Percentiles rank a stretch among this genome's conserved stretches.
phyloP scores from a whole-genome alignment of 2,888 invertebrate species.

The Dynastes maya region DNA sequence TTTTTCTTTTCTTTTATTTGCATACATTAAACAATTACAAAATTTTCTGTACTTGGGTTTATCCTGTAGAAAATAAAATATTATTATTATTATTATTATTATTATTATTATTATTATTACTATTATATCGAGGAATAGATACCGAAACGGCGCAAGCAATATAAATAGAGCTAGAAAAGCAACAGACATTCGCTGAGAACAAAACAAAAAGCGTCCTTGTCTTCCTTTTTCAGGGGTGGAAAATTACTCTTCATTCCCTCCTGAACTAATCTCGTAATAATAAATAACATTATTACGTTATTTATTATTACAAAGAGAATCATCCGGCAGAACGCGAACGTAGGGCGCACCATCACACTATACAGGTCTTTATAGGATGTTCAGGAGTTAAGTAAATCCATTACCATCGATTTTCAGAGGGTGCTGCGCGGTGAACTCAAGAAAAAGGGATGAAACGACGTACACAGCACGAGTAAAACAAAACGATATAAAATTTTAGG shows the following conservation, averaged over 20 bases:
- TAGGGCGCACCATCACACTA: background rate
- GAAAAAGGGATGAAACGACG: background rate
- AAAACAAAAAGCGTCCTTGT: slow-evolving; percentile 6
- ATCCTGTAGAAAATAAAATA: too few species aligned
- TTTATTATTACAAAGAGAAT: slow-evolving; percentile 42
- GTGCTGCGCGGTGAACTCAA: background rate
- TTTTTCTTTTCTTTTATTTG: too few species aligned
- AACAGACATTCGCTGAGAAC: slow-evolving; percentile 8
- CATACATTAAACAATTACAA: too few species aligned
- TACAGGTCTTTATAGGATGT: slow-evolving; percentile 38
- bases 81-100: too few species aligned
- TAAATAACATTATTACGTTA: slow-evolving; percentile 45
- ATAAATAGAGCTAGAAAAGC: slow-evolving; percentile 26
- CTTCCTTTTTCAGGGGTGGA: background rate
- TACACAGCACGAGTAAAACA: slow-evolving; percentile 1
- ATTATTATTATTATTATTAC: too few species aligned
- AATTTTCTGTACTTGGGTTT: too few species aligned
- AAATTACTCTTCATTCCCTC: slow-evolving; percentile 28
- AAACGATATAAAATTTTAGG: slow-evolving; percentile 39
- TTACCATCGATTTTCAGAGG: slow-evolving; percentile 41
- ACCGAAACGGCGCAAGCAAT: background rate
- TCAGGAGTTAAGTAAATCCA: slow-evolving; percentile 44
- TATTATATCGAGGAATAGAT: too few species aligned
- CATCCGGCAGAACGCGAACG: slow-evolving; percentile 23
- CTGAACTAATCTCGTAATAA: slow-evolving; percentile 40